Evolutionary conservation across 2,113 vertebrate species (phyloP), one percentile per base, ranked within the genome.

Genomic region (Phoenicopterus ruber): DNA sequence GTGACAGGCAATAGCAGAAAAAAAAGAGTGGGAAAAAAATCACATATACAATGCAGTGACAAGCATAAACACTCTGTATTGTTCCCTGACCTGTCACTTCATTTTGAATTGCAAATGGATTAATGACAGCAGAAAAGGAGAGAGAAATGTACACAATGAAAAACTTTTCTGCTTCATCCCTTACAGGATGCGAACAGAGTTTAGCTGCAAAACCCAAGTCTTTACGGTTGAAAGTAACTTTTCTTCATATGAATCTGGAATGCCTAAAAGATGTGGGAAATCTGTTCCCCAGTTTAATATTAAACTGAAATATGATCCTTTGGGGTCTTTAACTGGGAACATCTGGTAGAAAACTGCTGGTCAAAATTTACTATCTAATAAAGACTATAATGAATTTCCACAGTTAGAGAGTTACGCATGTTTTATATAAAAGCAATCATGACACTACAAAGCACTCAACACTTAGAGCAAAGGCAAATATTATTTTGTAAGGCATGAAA

Each of bases 401-500:
- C 34, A 89, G 86, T 84, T 86, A 81, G 72, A 86, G 59, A 86
- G 34, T 91, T 79, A 87, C 0, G 6, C 47, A 59, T 52, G 57
- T 78, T 96, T 96, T 95, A 93, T 93, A 87, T 67, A 93, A 96
- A 96, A 93, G 40, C 91, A 93, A 89, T 84, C 82, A 89, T 54
- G 70, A 87, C 76, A 46, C 78, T 85, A 91, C 91, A 95, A 93
- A 93, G 62, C 62, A 95, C 54, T 95, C 81, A 91, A 87, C 86
- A 94, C 49, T 84, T 70, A 72, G 26, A 96, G 73, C 70, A 97
- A 94, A 94, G 94, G 89, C 86, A 95, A 96, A 58, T 82, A 89
- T 84, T 94, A 94, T 91, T 96, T 77, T 77, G 83, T 89, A 91
- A 91, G 93, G 91, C 94, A 96, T 89, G 57, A 95, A 95, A 82